phyloP scores from a whole-genome alignment of 2,113 vertebrate species.

The Hemibagrus wyckioides region DNA sequence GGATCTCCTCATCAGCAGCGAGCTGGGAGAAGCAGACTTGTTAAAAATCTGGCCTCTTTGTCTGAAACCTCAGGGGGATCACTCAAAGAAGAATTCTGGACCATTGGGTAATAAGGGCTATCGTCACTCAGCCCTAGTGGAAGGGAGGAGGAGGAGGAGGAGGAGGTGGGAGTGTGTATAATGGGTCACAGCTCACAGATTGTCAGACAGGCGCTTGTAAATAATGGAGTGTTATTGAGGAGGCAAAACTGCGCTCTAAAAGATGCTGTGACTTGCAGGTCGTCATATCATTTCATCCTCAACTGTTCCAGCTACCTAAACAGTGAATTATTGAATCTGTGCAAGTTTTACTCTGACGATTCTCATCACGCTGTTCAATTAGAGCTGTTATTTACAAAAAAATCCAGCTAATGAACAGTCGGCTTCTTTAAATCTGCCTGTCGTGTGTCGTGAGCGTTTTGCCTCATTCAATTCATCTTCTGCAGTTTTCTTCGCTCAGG shows the following conservation, averaged over 20 bases:
- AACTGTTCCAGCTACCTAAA: neutral
- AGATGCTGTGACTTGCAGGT: conserved; percentile 42
- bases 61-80: conserved; percentile 43
- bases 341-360: neutral
- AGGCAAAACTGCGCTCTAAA: conserved; percentile 43
- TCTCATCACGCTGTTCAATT: neutral
- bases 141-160: neutral
- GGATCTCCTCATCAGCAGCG: conserved; percentile 41
- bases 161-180: conserved; percentile 41
- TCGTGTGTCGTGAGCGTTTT: neutral
- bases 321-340: neutral
- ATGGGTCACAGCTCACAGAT: conserved; percentile 50
- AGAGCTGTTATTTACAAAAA: neutral
- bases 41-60: conserved; percentile 51
- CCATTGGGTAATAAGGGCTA: conserved; percentile 45
- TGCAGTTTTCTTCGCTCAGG: conserved; percentile 18
- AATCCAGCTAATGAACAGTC: neutral
- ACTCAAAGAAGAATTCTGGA: conserved; percentile 31
- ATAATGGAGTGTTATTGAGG: conserved; percentile 53
- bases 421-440: conserved; percentile 10
- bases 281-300: conserved; percentile 11
- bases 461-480: conserved; percentile 3
- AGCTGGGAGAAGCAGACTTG: conserved; percentile 42
- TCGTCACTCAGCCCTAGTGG: conserved; percentile 40
- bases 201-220: conserved; percentile 49